Percentiles rank a stretch among this genome's conserved stretches.
Conservation (phyloP, 53 echinoderm and acorn worm genomes). For the Echinometra lucunter region DNA sequence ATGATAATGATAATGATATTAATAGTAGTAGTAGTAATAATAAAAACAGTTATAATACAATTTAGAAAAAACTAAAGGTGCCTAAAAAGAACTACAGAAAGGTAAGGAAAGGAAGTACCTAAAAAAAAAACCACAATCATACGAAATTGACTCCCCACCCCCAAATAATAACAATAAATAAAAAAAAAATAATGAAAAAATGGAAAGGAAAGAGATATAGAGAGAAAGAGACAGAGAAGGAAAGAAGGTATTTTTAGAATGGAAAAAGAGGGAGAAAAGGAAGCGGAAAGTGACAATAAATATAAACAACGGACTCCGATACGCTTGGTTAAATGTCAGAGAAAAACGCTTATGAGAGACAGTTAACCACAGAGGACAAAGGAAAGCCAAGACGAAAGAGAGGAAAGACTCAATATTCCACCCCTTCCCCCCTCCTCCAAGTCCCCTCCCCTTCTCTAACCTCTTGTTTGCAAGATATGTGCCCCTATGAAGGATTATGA, state of each 20-base stretch:
- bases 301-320: conserved; percentile 17
- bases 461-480: neutral
- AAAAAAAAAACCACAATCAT: too few relatives aligned
- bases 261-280: conserved; percentile 32
- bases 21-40: too few relatives aligned
- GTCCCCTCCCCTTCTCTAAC: neutral
- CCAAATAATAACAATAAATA: too few relatives aligned
- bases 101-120: too few relatives aligned
- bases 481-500: conserved; percentile 17
- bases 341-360: neutral
- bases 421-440: neutral
- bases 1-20: too few relatives aligned
- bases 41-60: too few relatives aligned
- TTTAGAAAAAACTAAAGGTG: too few relatives aligned
- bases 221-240: neutral
- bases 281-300: conserved; percentile 50
- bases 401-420: neutral
- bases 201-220: neutral
- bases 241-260: neutral
- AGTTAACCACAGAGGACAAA: conserved; percentile 27
- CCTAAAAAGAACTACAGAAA: too few relatives aligned
- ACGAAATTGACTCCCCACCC: too few relatives aligned
- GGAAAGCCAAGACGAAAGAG: neutral
- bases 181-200: too few relatives aligned
- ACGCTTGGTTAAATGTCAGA: conserved; percentile 12